Conservation (phyloP, 2,113 vertebrate species). For the Elephantulus edwardii region DNA sequence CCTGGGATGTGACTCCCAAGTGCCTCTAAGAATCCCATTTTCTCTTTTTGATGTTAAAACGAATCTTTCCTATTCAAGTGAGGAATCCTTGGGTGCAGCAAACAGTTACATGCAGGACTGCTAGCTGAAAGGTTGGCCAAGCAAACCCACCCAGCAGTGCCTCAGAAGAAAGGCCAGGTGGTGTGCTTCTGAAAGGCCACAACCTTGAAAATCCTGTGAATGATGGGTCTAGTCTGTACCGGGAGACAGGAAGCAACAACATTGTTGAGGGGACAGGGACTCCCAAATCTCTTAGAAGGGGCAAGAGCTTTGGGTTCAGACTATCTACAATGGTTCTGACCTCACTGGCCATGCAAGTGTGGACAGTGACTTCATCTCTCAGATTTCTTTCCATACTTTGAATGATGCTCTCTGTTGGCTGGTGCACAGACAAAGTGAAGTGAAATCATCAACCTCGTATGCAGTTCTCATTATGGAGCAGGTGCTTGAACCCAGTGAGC, state of each 20-base stretch:
- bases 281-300: background rate
- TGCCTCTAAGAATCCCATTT: background rate
- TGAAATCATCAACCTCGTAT: too few species aligned
- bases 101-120: too few species aligned
- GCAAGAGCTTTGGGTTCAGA: background rate
- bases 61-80: background rate
- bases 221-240: too few species aligned
- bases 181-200: too few species aligned
- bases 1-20: background rate
- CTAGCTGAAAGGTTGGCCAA: too few species aligned
- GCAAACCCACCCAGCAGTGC: too few species aligned
- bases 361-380: background rate
- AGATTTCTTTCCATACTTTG: fast-evolving
- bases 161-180: too few species aligned
- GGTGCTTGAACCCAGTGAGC: background rate
- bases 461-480: fast-evolving
- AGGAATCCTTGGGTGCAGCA: background rate
- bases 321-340: background rate
- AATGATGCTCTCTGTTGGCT: background rate
- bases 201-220: too few species aligned
- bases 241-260: too few species aligned
- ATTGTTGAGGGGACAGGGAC: background rate
- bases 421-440: too few species aligned
- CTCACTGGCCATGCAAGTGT: background rate
- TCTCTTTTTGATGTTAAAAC: background rate